Base-by-base conservation (phyloP, 2,113 vertebrate genomes). In the Callipepla squamata region DNA sequence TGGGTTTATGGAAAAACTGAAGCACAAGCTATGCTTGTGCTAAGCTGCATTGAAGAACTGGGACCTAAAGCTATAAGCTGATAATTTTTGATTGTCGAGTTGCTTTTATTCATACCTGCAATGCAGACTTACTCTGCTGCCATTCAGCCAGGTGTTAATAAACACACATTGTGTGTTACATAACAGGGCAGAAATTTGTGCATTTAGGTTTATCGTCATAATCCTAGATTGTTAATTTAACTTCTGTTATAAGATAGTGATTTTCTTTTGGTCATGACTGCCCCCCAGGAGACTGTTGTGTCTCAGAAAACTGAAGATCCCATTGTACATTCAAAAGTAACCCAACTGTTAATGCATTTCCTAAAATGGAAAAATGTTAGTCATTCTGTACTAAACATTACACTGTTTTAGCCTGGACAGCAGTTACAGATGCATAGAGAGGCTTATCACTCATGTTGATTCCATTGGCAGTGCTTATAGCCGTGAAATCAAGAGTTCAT, bases 371-470 rank as follows among this genome's bases (percentile, higher is more conserved):
- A 30, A 92, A 91, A 65, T 14, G 4, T n/a, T 57, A 67, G 11
- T 79, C 3, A n/a, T 87, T 91, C 59, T 77, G 28, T 59, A 15
- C 42, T 90, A n/a, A n/a, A 26, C 19, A 36, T 40, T 51, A 48
- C 34, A 63, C 67, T 72, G 1, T 26, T 77, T 50, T 45, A 67
- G 57, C 18, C 36, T 81, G 57, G 59, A 75, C 28, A 70, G 44
- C 22, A 78, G 50, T 81, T 84, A 44, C 12, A 42, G 38, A 62
- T 59, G 23, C 23, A 58, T 2, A 69, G 13, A 66, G 81, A 80
- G 9, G 9, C 18, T 13, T 30, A 87, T 57, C 47, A 6, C 13
- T 86, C 0, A 0, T 66, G 51, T 53, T 55, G 76, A 55, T 38
- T 9, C 21, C 14, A 16, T 44, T 12, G 1, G 1, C 55, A 55